phyloP scores from a whole-genome alignment of 2,113 vertebrate species.

The Larimichthys polyactis region DNA sequence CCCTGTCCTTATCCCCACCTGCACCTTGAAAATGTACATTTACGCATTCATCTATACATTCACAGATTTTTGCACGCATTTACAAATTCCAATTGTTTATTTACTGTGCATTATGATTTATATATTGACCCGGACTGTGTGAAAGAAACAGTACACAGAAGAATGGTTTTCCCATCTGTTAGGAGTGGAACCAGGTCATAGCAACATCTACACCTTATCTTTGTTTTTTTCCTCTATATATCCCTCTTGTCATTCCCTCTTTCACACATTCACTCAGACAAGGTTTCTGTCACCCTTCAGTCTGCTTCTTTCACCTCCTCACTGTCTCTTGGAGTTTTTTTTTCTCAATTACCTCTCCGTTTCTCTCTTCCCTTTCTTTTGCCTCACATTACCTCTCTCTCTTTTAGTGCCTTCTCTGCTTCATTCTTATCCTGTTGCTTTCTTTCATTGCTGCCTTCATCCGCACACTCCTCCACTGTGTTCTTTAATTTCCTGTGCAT shows the following conservation, averaged over 20 bases:
- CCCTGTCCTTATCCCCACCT: too few relatives aligned
- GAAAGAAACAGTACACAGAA: constrained; percentile 14
- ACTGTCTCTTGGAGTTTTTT: constrained; percentile 5
- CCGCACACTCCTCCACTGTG: constrained; percentile 53
- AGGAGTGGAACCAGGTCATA: constrained; percentile 35
- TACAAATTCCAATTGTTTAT: too few relatives aligned
- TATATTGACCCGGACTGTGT: constrained; percentile 32
- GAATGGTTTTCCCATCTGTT: constrained; percentile 24
- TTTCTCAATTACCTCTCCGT: neutral
- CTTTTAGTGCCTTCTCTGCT: neutral
- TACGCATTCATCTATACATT: too few relatives aligned
- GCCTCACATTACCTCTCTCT: neutral
- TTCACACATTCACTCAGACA: constrained; percentile 31
- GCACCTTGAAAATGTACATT: too few relatives aligned
- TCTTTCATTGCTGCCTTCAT: constrained; percentile 53
- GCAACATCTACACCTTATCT: constrained; percentile 38
- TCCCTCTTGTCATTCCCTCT: neutral
- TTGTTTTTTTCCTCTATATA: neutral
- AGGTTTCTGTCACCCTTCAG: constrained; percentile 28
- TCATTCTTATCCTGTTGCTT: constrained; percentile 35
- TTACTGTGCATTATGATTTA: constrained; percentile 11
- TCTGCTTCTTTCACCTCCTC: neutral
- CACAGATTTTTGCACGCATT: too few relatives aligned
- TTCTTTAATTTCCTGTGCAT: constrained; percentile 83
- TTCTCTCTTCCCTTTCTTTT: neutral